Base-by-base conservation (phyloP, 2,113 vertebrate species). In the Trochalopteron elliotii region DNA sequence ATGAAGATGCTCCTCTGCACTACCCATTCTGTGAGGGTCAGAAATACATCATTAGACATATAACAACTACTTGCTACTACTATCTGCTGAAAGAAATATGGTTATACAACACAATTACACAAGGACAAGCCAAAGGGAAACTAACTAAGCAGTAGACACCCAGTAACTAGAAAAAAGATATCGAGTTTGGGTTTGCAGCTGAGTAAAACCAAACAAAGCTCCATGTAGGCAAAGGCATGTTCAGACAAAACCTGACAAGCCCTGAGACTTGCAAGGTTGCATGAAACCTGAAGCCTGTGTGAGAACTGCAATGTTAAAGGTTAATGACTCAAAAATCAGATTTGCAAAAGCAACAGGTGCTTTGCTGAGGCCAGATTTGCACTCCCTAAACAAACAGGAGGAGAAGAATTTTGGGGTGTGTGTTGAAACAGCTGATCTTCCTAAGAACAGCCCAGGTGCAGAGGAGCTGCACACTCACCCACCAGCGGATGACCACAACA, bases 1-100 rank as follows among this genome's bases (percentile, higher is more conserved):
- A 1, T 7, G 3, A 14, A 0, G 0, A 27, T 12, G 11, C 50
- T 71, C 63, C 35, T 63, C 52, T n/a, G 39, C 15, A 21, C 37
- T 19, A 3, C 10, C 27, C 5, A 2, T 52, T 28, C 37, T 53
- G 2, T 15, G 10, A 68, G 30, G 8, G 16, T 52, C 80, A 69
- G 53, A 89, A 63, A 50, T 19, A 22, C 1, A 4, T 50, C 64
- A 35, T 9, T 17, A 28, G 31, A 49, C 15, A 30, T 15, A 50
- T 2, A 67, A 17, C 14, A 81, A 77, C 11, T 31, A 37, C 31
- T 65, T n/a, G 12, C 12, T 83, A 12, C 49, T 25, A 57, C 9
- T 16, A 5, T 16, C 35, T 69, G 24, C 23, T 77, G 37, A 77
- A 90, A 85, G 6, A 90, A 88, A 52, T 40, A n/a, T 0, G 4